Conservation (phyloP, 2,888 invertebrate genomes). For the Achlya flavicornis region DNA sequence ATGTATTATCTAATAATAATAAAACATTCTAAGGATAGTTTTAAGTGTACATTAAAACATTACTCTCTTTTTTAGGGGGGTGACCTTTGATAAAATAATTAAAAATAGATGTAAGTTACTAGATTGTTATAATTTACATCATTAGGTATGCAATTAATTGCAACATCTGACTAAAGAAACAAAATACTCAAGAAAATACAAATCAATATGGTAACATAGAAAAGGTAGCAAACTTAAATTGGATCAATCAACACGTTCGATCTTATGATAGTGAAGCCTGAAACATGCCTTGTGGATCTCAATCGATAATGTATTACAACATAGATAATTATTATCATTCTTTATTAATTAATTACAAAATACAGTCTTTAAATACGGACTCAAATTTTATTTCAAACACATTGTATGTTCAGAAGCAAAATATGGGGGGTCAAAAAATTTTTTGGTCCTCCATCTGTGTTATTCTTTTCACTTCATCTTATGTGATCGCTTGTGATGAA, state of each 20-base stretch:
- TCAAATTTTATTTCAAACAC: constrained; percentile 21
- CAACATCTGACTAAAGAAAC: background rate
- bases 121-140: too few relatives aligned
- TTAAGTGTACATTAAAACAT: too few relatives aligned
- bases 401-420: constrained; percentile 20
- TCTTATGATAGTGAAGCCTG: constrained; percentile 18
- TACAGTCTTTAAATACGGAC: constrained; percentile 18
- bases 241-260: constrained; percentile 10
- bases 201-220: background rate
- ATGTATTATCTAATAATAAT: too few relatives aligned
- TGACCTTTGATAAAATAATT: too few relatives aligned
- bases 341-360: constrained; percentile 3
- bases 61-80: too few relatives aligned
- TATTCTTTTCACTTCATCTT: constrained; percentile 51
- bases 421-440: constrained; percentile 63
- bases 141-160: background rate
- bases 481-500: constrained; percentile 61
- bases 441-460: constrained; percentile 71
- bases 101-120: too few relatives aligned
- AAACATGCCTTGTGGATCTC: constrained; percentile 9
- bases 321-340: background rate
- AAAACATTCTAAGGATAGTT: too few relatives aligned
- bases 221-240: background rate
- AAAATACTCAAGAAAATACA: background rate
- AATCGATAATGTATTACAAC: constrained; percentile 11